These are phyloP conservation scores for Conger conger DNA, from an alignment of 2,113 vertebrate species.

Conservation along the genomic window DNA sequence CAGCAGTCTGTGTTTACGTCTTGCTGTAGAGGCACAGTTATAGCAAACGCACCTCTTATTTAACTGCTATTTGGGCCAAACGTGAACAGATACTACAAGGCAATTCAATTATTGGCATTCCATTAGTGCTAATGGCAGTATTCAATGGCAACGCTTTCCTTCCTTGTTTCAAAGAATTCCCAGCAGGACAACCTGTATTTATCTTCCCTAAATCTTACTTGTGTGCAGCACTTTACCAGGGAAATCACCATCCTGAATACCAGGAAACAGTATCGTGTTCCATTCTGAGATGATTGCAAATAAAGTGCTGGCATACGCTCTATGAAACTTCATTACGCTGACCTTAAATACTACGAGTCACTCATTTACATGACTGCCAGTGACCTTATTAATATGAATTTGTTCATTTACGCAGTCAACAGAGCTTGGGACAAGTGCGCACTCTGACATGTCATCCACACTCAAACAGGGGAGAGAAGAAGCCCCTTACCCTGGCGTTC, in stretches of 20 bases:
- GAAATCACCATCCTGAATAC: background rate
- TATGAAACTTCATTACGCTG: too few species aligned
- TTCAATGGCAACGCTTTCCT: background rate
- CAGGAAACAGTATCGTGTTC: too few species aligned
- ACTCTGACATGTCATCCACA: background rate
- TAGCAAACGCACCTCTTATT: background rate
- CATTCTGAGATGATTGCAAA: background rate
- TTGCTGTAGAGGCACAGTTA: background rate
- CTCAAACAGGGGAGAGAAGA: background rate
- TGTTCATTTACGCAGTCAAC: background rate
- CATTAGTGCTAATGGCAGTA: background rate
- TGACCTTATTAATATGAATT: background rate
- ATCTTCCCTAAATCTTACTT: background rate
- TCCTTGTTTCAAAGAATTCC: background rate
- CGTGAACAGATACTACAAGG: background rate
- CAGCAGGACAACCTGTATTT: background rate
- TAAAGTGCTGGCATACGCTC: background rate
- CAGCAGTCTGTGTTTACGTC: background rate
- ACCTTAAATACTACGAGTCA: too few species aligned
- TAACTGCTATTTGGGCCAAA: background rate
- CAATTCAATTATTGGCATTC: background rate
- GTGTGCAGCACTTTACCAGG: background rate
- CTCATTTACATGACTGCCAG: too few species aligned
- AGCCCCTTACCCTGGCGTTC: constrained; percentile 76
- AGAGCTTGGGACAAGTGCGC: background rate